Base-by-base conservation (phyloP, 1,140 invertebrate genomes). In the Anoplophora glabripennis region DNA sequence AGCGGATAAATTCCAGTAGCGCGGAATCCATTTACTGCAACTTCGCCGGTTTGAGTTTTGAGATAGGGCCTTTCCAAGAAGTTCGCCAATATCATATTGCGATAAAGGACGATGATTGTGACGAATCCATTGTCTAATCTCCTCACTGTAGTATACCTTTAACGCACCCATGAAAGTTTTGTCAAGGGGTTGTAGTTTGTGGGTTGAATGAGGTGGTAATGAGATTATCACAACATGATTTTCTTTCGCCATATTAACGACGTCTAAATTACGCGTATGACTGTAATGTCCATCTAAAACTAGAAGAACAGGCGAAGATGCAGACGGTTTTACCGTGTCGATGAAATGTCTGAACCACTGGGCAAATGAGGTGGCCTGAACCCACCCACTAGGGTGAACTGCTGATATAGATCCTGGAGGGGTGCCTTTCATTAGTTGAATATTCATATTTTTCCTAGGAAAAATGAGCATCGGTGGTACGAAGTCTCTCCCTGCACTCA, bases 401-500 rank as follows among this genome's bases (percentile, higher is more conserved):
- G n/a, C n/a, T n/a, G n/a, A n/a, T n/a, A n/a, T n/a, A n/a, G n/a
- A n/a, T n/a, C n/a, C n/a, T n/a, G n/a, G n/a, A n/a, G n/a, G n/a
- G n/a, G n/a, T n/a, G n/a, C n/a, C n/a, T n/a, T n/a, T n/a, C n/a
- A n/a, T n/a, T n/a, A n/a, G n/a, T n/a, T n/a, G n/a, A n/a, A n/a
- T n/a, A n/a, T n/a, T n/a, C n/a, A n/a, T n/a, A n/a, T n/a, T n/a
- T n/a, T n/a, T n/a, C n/a, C n/a, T n/a, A n/a, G n/a, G n/a, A n/a
- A n/a, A n/a, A n/a, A n/a, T n/a, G n/a, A n/a, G n/a, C n/a, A n/a
- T n/a, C n/a, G n/a, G n/a, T n/a, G n/a, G n/a, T n/a, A n/a, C n/a
- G n/a, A n/a, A n/a, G n/a, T n/a, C 69, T 11, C 77, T 76, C 41
- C 37, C 45, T 38, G 78, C 78, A 65, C 64, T 77, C 17, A 78